Conservation (phyloP, 2,113 vertebrate species). For the Phyllostomus hastatus region DNA sequence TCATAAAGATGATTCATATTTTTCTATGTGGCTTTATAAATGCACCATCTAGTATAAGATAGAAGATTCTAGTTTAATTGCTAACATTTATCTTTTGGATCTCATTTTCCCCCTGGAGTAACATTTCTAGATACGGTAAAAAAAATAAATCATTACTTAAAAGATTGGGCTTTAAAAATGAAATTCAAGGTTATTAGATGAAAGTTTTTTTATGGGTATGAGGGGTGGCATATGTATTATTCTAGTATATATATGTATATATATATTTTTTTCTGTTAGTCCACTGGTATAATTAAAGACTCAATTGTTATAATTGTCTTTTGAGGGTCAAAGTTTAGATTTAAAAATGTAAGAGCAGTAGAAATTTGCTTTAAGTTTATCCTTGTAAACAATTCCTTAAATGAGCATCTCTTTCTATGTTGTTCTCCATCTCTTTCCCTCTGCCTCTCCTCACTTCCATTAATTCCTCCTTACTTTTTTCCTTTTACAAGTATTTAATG, state of each 20-base stretch:
- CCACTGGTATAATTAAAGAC: not conserved
- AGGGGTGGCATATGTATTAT: not conserved
- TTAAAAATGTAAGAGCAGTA: not conserved
- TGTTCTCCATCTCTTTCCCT: not conserved
- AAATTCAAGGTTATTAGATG: constrained; percentile 48
- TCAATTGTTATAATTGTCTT: constrained; percentile 9
- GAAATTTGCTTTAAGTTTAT: constrained; percentile 12
- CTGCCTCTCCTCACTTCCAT: not conserved
- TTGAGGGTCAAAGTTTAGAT: not conserved
- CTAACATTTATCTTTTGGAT: constrained; percentile 75
- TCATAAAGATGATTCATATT: constrained; percentile 77
- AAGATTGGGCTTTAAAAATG: constrained; percentile 56
- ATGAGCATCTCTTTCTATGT: not conserved
- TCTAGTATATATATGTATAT: not conserved
- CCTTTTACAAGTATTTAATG: not conserved
- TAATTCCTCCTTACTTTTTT: not conserved
- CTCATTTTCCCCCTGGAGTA: constrained; percentile 64
- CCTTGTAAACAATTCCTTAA: not conserved
- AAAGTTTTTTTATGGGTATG: constrained; percentile 25
- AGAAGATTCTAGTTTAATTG: constrained; percentile 75
- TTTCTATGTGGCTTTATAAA: constrained; percentile 72
- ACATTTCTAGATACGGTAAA: constrained; percentile 66
- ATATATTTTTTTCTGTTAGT: not conserved
- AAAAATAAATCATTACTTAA: constrained; percentile 71
- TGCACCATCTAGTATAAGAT: constrained; percentile 65